These are phyloP conservation scores for Grantiella picta DNA, from an alignment of 2,113 vertebrate genomes.

Conservation along the genomic window DNA sequence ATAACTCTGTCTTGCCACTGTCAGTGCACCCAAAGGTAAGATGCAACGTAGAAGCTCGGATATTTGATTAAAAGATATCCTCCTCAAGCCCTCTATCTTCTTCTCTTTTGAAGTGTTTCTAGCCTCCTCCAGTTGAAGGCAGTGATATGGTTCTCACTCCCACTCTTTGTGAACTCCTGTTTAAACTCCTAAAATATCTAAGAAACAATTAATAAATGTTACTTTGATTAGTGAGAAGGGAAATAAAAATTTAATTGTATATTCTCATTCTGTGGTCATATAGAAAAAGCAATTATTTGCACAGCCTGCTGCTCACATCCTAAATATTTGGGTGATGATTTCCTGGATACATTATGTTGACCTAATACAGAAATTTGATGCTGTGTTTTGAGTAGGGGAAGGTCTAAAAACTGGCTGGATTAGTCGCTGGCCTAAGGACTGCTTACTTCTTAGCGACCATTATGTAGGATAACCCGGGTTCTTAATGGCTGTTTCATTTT, in stretches of 20 bases:
- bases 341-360: not conserved
- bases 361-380: not conserved
- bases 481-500: not conserved
- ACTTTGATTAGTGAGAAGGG: not conserved
- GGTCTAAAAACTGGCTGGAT: not conserved
- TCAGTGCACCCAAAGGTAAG: not conserved
- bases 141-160: not conserved
- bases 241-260: not conserved
- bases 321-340: slow-evolving; percentile 44
- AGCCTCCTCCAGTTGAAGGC: not conserved
- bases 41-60: not conserved
- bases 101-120: not conserved
- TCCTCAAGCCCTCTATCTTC: not conserved
- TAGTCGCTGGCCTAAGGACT: not conserved
- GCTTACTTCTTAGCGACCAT: not conserved
- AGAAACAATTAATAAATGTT: not conserved
- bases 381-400: not conserved
- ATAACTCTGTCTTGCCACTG: not conserved
- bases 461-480: not conserved
- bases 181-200: not conserved
- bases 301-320: not conserved
- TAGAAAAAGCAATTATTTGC: not conserved
- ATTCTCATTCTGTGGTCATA: not conserved
- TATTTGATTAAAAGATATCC: not conserved
- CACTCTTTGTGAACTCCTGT: not conserved